Percentiles rank a stretch among this genome's conserved stretches.
phyloP scores from a whole-genome alignment of 2,888 invertebrate species.

The Notodonta dromedarius region DNA sequence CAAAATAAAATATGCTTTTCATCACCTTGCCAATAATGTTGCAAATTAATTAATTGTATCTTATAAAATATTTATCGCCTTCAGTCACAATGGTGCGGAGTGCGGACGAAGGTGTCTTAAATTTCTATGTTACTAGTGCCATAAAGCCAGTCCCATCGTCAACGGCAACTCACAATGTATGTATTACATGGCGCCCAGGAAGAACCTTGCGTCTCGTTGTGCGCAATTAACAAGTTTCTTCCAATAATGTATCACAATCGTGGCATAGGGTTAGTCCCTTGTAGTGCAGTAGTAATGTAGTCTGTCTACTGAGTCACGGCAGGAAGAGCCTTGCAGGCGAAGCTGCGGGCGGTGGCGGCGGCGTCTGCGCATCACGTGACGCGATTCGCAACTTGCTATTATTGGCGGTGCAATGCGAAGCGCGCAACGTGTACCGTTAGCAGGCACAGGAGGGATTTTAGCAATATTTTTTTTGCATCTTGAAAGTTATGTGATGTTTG shows the following conservation, averaged over 20 bases:
- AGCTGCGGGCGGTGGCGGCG: conserved; percentile 34
- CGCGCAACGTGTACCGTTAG: conserved; percentile 22
- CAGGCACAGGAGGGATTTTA: conserved; percentile 11
- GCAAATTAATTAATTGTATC: no score
- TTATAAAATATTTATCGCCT: no score
- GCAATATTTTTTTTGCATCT: background rate
- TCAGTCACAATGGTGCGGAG: no score
- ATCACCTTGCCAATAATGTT: no score
- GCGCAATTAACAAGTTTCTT: background rate
- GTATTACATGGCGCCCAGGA: background rate
- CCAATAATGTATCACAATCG: background rate
- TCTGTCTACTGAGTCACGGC: conserved; percentile 35
- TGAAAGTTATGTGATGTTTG: no score
- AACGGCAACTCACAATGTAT: background rate
- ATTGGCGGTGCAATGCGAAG: conserved; percentile 35
- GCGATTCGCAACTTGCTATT: conserved; percentile 39
- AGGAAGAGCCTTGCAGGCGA: conserved; percentile 50
- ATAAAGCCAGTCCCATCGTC: background rate
- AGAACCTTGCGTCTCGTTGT: background rate
- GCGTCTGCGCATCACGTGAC: conserved; percentile 34
- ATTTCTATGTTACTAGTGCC: background rate
- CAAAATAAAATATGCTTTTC: no score
- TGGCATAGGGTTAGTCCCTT: conserved; percentile 23
- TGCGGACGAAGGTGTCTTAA: background rate
- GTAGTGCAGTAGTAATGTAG: conserved; percentile 23